phyloP scores from a whole-genome alignment of 2,888 invertebrate genomes.

The Epistrophella euchroma region DNA sequence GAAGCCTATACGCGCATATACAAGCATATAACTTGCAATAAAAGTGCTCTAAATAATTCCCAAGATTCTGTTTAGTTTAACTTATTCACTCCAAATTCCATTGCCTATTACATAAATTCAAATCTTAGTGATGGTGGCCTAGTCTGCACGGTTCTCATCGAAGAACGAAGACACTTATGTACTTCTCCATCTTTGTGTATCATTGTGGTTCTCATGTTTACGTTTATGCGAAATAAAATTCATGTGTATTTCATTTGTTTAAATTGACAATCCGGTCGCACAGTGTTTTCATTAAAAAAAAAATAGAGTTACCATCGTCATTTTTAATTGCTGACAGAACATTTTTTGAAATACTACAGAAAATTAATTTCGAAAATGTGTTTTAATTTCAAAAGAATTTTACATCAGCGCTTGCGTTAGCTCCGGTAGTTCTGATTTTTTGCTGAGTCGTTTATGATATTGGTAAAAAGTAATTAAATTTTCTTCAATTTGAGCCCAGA shows the following conservation, averaged over 20 bases:
- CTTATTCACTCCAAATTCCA: constrained; percentile 40
- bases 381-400: too few species aligned
- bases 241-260: constrained; percentile 60
- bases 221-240: constrained; percentile 21
- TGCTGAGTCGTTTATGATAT: too few species aligned
- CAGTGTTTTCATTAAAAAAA: constrained; percentile 45
- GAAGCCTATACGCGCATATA: not conserved
- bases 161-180: constrained; percentile 11
- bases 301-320: not conserved
- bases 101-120: constrained; percentile 65
- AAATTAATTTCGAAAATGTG: too few species aligned
- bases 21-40: not conserved
- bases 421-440: too few species aligned
- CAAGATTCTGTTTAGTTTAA: not conserved
- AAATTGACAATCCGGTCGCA: constrained; percentile 63
- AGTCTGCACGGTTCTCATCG: constrained; percentile 27
- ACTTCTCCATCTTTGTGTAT: constrained; percentile 33
- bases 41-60: constrained; percentile 11
- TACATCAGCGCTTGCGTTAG: too few species aligned
- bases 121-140: constrained; percentile 47
- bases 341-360: too few species aligned
- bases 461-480: too few species aligned
- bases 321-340: too few species aligned
- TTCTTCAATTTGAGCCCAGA: too few species aligned
- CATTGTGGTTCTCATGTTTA: constrained; percentile 40